Evolutionary conservation across 2,113 vertebrate genomes (phyloP).

Genomic region (Actinemys pallida): DNA sequence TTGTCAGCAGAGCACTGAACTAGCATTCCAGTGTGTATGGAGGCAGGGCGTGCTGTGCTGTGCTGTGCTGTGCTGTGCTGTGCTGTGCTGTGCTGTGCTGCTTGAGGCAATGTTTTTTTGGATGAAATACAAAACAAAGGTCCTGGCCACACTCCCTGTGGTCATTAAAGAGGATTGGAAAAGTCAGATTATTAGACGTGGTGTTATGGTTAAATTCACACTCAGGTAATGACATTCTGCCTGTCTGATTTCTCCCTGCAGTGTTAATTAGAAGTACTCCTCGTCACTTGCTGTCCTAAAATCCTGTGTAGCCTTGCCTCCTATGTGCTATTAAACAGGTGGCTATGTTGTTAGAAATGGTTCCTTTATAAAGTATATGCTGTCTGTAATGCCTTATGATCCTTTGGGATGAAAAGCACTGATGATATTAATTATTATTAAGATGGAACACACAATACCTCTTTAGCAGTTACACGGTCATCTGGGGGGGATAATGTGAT

Average conservation of each 20-base stretch:
- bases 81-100: constrained; percentile 19
- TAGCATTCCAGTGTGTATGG: background rate
- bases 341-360: background rate
- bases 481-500: background rate
- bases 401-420: constrained; percentile 25
- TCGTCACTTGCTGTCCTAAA: constrained; percentile 26
- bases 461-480: background rate
- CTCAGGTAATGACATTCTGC: constrained; percentile 1
- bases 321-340: constrained; percentile 25
- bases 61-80: background rate
- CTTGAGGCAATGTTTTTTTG: constrained; percentile 37
- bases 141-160: constrained; percentile 51
- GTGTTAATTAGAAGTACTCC: constrained; percentile 37
- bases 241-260: constrained; percentile 26
- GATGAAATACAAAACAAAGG: constrained; percentile 60
- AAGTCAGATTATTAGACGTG: constrained; percentile 43
- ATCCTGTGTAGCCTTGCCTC: background rate
- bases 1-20: background rate
- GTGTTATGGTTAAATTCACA: constrained; percentile 36
- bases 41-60: constrained; percentile 15
- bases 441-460: background rate
- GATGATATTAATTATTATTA: background rate
- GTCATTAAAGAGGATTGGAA: constrained; percentile 58
- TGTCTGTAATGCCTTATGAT: background rate
- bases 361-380: constrained; percentile 26